These are phyloP conservation scores for Coelinius sp. DNA, from an alignment of 2,888 invertebrate genomes.

Conservation along the genomic window DNA sequence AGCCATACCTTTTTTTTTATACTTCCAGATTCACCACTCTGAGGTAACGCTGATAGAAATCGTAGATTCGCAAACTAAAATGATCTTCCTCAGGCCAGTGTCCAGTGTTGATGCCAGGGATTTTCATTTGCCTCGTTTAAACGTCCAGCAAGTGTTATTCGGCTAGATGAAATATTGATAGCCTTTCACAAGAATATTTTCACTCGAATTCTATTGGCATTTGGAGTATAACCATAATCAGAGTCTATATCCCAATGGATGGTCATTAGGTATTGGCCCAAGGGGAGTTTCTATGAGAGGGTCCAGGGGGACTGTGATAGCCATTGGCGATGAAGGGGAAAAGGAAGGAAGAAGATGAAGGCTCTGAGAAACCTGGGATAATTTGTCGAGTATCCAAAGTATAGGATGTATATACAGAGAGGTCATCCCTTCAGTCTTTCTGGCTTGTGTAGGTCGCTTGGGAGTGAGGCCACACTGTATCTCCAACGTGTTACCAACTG, in stretches of 20 bases:
- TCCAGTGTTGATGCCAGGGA: conserved; percentile 8
- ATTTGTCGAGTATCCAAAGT: conserved; percentile 58
- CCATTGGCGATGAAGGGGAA: neutral
- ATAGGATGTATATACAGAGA: neutral
- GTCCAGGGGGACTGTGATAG: neutral
- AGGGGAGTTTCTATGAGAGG: neutral
- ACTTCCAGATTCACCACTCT: neutral
- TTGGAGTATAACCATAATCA: neutral
- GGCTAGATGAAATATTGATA: neutral
- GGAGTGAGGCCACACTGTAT: conserved; percentile 20
- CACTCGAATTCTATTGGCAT: neutral
- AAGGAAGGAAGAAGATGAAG: conserved; percentile 19
- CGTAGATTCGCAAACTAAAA: neutral
- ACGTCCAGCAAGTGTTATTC: conserved; percentile 10
- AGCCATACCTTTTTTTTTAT: neutral
- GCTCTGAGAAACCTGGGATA: conserved; percentile 55
- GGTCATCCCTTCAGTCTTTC: conserved; percentile 26
- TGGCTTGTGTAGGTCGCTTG: conserved; percentile 14
- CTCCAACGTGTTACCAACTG: conserved; percentile 21
- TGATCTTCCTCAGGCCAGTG: conserved; percentile 2
- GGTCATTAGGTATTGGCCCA: conserved; percentile 54
- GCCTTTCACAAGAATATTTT: neutral
- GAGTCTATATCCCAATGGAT: conserved; percentile 50
- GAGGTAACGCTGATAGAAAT: conserved; percentile 19
- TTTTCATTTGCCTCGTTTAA: conserved; percentile 23